Base-by-base conservation (phyloP, 2,888 invertebrate genomes). In the Patella ulyssiponensis region DNA sequence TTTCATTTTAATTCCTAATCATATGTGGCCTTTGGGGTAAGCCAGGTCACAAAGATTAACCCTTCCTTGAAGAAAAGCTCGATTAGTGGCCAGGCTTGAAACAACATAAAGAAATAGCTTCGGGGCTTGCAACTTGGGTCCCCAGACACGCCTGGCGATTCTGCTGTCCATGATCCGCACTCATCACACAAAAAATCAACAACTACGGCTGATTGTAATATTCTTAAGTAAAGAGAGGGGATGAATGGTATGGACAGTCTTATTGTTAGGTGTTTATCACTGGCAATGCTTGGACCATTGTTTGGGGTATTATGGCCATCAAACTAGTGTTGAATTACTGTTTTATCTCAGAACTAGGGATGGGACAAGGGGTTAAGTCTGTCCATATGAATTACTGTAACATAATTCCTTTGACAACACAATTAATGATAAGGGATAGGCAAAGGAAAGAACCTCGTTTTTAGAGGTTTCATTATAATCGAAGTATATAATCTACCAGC, bases 71-170 rank as follows among this genome's bases (percentile, higher is more conserved):
- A 64, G 23, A 64, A 64, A 64, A 64, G 64, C 12, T 64, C 14
- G 23, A 64, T 64, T 64, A 64, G 23, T 23, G 23, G 20, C 20
- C 23, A 20, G 23, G 64, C 23, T 20, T 23, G 23, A 64, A 64
- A 23, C 23, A 64, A 23, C 64, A 64, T 64, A 64, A 64, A 64
- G 64, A 64, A 64, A 64, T 64, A 64, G 64, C 64, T 64, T 64
- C 2, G 14, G 64, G 64, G 64, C 64, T 64, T 64, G 64, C 11
- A 64, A 64, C 64, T 64, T 64, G 64, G 23, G 23, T 64, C 64
- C 23, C 23, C 23, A 23, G 64, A 64, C 64, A 64, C 64, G 64
- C 64, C 23, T 64, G 23, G 20, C 64, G 64, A 64, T 23, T 23
- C 20, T 20, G 20, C 23, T 64, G 64, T 20, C 20, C 64, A 64